These are phyloP conservation scores for Aphis craccivora DNA, from an alignment of 1,140 invertebrate genomes.

Conservation along the genomic window DNA sequence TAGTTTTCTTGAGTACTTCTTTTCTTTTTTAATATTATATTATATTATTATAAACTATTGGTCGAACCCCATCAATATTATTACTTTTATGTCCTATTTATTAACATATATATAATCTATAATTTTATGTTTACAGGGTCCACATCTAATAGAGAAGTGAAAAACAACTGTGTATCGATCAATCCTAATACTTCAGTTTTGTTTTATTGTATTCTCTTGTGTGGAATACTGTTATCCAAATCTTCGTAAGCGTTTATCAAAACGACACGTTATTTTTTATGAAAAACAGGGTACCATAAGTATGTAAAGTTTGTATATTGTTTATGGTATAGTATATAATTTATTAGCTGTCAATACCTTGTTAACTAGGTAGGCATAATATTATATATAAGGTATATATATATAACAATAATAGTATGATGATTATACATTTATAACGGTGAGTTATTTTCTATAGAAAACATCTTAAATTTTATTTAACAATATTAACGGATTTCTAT, in stretches of 20 bases:
- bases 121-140: background rate
- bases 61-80: background rate
- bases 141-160: background rate
- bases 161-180: background rate
- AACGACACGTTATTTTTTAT: background rate
- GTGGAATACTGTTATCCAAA: background rate
- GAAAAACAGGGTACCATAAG: slow-evolving; percentile 34
- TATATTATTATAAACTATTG: too few relatives aligned
- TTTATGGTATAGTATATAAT: background rate
- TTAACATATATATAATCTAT: background rate
- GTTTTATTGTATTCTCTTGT: background rate
- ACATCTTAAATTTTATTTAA: background rate
- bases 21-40: too few relatives aligned
- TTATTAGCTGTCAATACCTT: background rate
- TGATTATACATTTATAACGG: background rate
- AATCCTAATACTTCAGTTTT: background rate
- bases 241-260: background rate
- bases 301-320: slow-evolving; percentile 9
- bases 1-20: background rate
- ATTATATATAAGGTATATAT: background rate
- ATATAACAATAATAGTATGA: background rate
- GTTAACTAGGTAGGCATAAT: background rate
- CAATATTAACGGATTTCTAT: background rate
- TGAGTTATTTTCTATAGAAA: background rate
- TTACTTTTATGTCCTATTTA: background rate